phyloP scores from a whole-genome alignment of 1,140 invertebrate species.

The Scylla paramamosain region DNA sequence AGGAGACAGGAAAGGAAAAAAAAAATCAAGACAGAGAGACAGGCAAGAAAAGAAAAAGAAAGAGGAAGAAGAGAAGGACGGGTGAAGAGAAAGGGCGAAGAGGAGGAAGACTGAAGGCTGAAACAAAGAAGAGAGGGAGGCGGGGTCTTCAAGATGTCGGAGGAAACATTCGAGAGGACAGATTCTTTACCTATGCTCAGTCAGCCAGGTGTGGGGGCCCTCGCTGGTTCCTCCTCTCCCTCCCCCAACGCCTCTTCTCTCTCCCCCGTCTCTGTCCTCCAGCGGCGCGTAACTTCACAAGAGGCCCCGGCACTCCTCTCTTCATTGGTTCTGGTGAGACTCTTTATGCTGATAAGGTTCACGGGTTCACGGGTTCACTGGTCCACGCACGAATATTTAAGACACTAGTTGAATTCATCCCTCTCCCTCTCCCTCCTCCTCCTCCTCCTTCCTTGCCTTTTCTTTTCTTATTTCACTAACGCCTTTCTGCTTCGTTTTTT shows the following conservation, averaged over 20 bases:
- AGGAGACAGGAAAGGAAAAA: neutral
- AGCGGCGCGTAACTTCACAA: constrained; percentile 18
- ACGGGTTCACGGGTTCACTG: neutral
- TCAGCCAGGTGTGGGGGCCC: constrained; percentile 1
- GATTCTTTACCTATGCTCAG: constrained; percentile 38
- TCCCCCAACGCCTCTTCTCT: neutral
- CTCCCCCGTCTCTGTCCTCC: neutral
- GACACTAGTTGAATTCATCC: neutral
- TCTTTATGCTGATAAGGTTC: constrained; percentile 8
- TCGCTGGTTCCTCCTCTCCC: neutral
- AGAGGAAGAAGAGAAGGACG: neutral
- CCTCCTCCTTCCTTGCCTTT: too few relatives aligned
- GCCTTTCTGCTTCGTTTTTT: too few relatives aligned
- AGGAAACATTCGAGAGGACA: constrained; percentile 58
- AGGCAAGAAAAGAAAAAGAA: neutral
- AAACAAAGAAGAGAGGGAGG: constrained; percentile 39
- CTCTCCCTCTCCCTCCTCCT: too few relatives aligned
- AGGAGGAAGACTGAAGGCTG: constrained; percentile 5
- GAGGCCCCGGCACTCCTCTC: neutral
- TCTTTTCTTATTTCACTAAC: too few relatives aligned
- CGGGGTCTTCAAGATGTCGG: constrained; percentile 5
- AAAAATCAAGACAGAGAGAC: neutral
- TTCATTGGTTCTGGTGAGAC: neutral
- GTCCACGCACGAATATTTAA: neutral
- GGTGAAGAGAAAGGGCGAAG: neutral